Conservation (phyloP, 2,113 vertebrate species). For the Apteryx owenii region DNA sequence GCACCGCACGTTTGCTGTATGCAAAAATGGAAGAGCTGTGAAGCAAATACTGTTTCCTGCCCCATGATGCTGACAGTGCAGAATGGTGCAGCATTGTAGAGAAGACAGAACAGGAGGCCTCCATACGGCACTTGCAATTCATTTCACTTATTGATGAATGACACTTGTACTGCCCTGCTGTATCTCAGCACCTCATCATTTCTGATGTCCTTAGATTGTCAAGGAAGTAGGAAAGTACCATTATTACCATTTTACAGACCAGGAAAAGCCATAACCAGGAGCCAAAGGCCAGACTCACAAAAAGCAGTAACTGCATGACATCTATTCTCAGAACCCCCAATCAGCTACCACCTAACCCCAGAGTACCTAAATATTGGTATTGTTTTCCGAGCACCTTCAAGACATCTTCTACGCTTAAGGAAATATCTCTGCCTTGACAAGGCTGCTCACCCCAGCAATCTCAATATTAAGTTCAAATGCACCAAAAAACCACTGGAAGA, state of each 20-base stretch:
- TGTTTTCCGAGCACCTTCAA: not conserved
- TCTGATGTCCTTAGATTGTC: not conserved
- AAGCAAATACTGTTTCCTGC: not conserved
- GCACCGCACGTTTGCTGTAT: not conserved
- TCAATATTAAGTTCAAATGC: not conserved
- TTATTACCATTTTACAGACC: not conserved
- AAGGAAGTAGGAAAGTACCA: not conserved
- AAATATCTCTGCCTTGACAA: not conserved
- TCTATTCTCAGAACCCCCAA: not conserved
- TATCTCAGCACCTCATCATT: not conserved
- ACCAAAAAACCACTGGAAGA: not conserved
- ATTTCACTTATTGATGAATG: conserved; percentile 1
- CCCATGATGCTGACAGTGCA: not conserved
- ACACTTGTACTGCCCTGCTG: not conserved
- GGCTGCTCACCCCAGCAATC: not conserved
- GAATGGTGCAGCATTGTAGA: not conserved
- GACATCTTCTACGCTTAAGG: not conserved
- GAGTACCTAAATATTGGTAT: not conserved
- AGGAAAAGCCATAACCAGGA: not conserved
- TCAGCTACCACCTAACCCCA: not conserved
- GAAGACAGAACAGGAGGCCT: not conserved
- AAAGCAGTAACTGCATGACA: not conserved
- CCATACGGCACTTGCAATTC: not conserved
- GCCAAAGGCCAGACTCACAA: not conserved
- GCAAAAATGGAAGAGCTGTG: not conserved